phyloP scores from a whole-genome alignment of 2,113 vertebrate species.

The Pterocles gutturalis region DNA sequence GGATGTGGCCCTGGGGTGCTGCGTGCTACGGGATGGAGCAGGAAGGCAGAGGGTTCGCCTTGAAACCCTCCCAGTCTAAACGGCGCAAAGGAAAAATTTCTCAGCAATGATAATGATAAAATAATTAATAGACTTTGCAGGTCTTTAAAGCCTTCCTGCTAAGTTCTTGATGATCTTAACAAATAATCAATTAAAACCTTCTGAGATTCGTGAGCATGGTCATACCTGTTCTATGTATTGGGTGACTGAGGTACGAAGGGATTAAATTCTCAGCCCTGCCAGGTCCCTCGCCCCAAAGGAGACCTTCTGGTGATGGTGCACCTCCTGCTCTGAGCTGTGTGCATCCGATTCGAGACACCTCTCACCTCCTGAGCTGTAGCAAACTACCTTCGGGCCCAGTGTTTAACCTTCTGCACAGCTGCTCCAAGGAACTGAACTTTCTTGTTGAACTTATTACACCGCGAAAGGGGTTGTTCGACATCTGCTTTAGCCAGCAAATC shows the following conservation, averaged over 20 bases:
- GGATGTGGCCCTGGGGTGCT: not conserved
- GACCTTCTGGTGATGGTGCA: not conserved
- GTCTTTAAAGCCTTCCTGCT: constrained; percentile 7
- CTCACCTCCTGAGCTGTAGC: not conserved
- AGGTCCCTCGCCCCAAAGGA: not conserved
- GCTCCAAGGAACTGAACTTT: not conserved
- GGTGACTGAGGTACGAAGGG: not conserved
- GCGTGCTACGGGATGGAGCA: not conserved
- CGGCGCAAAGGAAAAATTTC: not conserved
- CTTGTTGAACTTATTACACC: not conserved
- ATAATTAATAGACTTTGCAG: constrained; percentile 15
- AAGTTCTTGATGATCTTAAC: constrained; percentile 16
- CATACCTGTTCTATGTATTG: not conserved
- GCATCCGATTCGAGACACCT: rapidly evolving
- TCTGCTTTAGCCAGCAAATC: not conserved
- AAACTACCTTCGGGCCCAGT: not conserved
- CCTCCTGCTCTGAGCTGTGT: not conserved
- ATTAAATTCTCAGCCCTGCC: not conserved
- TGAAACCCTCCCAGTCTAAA: rapidly evolving
- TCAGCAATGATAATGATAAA: not conserved
- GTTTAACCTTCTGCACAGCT: not conserved
- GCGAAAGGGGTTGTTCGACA: not conserved
- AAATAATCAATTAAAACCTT: constrained; percentile 41
- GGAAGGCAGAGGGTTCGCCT: not conserved
- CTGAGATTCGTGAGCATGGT: not conserved